phyloP scores from a whole-genome alignment of 2,797 vertebrate species.

The Eospalax fontanierii region DNA sequence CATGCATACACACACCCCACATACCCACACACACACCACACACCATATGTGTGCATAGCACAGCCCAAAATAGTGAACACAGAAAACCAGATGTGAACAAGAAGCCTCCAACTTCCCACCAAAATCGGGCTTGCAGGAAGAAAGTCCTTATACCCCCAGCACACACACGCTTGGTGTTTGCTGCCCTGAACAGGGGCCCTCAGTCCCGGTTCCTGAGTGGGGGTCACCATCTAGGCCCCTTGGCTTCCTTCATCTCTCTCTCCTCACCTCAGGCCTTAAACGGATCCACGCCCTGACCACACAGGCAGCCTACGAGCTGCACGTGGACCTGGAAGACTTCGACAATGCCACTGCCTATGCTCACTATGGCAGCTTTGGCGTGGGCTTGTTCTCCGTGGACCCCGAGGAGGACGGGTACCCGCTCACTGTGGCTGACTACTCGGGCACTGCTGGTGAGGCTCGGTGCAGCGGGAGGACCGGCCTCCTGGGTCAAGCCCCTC shows the following conservation, averaged over 20 bases:
- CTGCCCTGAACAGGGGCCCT: accelerated
- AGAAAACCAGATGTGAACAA: background rate
- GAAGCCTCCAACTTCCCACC: background rate
- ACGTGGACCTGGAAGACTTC: conserved; percentile 97
- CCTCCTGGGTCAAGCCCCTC: background rate
- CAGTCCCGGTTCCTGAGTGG: background rate
- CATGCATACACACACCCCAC: background rate
- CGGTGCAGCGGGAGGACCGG: background rate
- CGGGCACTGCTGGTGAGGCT: conserved; percentile 95
- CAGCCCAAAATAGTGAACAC: background rate
- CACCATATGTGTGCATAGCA: no score
- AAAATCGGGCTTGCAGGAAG: background rate
- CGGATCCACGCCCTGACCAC: conserved; percentile 96
- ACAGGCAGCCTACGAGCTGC: conserved; percentile 96
- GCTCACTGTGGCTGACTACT: conserved; percentile 95
- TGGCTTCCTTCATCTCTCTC: accelerated
- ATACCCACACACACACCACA: background rate
- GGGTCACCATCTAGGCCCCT: background rate
- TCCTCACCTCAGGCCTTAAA: conserved; percentile 91
- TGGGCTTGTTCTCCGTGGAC: conserved; percentile 97
- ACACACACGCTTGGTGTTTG: accelerated
- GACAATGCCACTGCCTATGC: conserved; percentile 97
- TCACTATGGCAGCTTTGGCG: conserved; percentile 95
- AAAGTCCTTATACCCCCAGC: no score
- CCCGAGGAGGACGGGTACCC: conserved; percentile 98